These are phyloP conservation scores for Microtus ochrogaster DNA, from an alignment of 2,113 vertebrate genomes.

Conservation along the genomic window DNA sequence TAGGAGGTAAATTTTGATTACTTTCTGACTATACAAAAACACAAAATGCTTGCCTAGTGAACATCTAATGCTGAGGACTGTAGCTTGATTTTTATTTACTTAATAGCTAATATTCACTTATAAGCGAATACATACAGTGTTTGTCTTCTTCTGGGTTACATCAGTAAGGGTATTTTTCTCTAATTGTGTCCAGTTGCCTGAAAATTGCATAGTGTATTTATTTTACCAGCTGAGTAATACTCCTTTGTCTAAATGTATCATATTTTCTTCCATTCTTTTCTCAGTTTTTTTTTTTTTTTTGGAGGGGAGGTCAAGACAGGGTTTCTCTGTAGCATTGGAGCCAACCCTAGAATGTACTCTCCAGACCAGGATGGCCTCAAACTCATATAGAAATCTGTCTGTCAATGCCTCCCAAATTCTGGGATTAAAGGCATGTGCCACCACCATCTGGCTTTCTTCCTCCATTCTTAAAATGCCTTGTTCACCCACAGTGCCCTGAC, in stretches of 20 bases:
- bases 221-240: not conserved
- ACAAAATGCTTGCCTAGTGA: not conserved
- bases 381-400: too few relatives aligned
- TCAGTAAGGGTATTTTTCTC: not conserved
- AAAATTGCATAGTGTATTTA: not conserved
- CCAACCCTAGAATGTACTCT: too few relatives aligned
- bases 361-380: too few relatives aligned
- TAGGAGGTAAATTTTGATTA: not conserved
- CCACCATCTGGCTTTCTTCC: not conserved
- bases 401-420: too few relatives aligned
- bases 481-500: not conserved
- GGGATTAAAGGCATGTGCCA: too few relatives aligned
- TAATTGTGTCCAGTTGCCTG: not conserved
- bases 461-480: not conserved
- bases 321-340: too few relatives aligned
- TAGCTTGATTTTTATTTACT: too few relatives aligned
- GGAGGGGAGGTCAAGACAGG: too few relatives aligned
- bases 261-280: too few relatives aligned
- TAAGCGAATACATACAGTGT: too few relatives aligned
- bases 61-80: not conserved
- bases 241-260: too few relatives aligned
- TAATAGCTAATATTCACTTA: not conserved
- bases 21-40: not conserved
- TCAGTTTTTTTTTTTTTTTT: too few relatives aligned
- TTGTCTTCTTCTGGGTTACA: not conserved